Conservation (phyloP, 30 jellyfish, hydroid and myxozoan species). For the Morbakka virulenta region DNA sequence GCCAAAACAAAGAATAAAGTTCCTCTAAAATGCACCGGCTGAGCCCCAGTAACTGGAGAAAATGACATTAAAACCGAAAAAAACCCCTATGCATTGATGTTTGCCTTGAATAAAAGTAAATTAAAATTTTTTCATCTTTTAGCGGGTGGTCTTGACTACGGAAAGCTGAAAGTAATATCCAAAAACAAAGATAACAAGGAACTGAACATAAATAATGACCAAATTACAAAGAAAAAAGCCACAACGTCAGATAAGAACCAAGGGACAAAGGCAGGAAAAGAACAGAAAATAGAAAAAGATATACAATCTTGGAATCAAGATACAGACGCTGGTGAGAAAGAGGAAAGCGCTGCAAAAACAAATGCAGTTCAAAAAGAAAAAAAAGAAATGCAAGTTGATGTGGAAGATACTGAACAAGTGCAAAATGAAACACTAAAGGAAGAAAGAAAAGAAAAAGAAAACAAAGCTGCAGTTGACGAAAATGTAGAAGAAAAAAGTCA, state of each 20-base stretch:
- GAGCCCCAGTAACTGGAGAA: too few relatives aligned
- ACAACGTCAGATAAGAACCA: not conserved
- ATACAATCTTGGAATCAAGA: not conserved
- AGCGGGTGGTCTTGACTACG: slow-evolving; percentile 14
- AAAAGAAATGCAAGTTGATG: not conserved
- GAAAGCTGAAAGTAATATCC: not conserved
- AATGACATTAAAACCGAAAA: too few relatives aligned
- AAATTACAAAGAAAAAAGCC: not conserved
- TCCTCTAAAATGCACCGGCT: too few relatives aligned
- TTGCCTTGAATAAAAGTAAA: too few relatives aligned
- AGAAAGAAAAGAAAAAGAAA: slow-evolving; percentile 1
- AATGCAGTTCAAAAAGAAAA: not conserved
- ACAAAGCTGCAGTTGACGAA: not conserved
- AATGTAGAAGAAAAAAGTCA: slow-evolving; percentile 1
- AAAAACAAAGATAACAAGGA: not conserved
- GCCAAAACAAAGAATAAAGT: too few relatives aligned
- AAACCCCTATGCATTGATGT: too few relatives aligned
- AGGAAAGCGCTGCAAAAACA: slow-evolving; percentile 6
- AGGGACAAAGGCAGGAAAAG: not conserved
- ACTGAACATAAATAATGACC: not conserved
- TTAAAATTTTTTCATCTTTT: too few relatives aligned
- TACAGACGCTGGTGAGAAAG: not conserved
- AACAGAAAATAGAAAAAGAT: not conserved
- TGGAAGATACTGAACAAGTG: not conserved
- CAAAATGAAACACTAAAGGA: too few relatives aligned